Conservation (phyloP, 1,140 invertebrate genomes). For the Hycleus cichorii region DNA sequence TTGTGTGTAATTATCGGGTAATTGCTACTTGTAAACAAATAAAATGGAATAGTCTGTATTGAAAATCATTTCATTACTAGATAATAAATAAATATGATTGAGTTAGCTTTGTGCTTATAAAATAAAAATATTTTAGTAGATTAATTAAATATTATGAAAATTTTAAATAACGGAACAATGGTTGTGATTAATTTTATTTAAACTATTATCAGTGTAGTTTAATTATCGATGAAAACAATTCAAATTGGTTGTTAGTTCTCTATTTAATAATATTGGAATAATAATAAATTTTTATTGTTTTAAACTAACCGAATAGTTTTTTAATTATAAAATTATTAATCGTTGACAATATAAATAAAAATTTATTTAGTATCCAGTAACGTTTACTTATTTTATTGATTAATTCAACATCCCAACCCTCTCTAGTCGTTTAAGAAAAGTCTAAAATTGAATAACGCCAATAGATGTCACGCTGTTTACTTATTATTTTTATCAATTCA, state of each 20-base stretch:
- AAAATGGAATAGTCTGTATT: too few species aligned
- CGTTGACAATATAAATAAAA: constrained; percentile 26
- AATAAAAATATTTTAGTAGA: background rate
- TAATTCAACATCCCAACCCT: background rate
- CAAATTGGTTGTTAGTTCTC: background rate
- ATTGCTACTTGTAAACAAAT: too few species aligned
- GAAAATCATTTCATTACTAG: background rate
- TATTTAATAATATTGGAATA: background rate
- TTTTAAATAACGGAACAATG: background rate
- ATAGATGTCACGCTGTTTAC: too few species aligned
- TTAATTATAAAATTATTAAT: constrained; percentile 23
- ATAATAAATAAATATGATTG: background rate
- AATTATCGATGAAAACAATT: too few species aligned
- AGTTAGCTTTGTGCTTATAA: constrained; percentile 18
- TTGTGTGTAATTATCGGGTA: too few species aligned
- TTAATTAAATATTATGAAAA: constrained; percentile 3
- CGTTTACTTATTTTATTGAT: background rate
- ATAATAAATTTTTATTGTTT: constrained; percentile 6
- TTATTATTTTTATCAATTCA: too few species aligned
- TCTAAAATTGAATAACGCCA: too few species aligned
- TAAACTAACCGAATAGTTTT: constrained; percentile 21
- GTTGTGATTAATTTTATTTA: constrained; percentile 9
- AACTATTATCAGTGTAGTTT: background rate
- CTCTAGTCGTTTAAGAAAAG: too few species aligned
- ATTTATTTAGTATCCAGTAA: constrained; percentile 23